Conservation (phyloP, 2,888 invertebrate genomes). For the Stenoptilia bipunctidactyla region DNA sequence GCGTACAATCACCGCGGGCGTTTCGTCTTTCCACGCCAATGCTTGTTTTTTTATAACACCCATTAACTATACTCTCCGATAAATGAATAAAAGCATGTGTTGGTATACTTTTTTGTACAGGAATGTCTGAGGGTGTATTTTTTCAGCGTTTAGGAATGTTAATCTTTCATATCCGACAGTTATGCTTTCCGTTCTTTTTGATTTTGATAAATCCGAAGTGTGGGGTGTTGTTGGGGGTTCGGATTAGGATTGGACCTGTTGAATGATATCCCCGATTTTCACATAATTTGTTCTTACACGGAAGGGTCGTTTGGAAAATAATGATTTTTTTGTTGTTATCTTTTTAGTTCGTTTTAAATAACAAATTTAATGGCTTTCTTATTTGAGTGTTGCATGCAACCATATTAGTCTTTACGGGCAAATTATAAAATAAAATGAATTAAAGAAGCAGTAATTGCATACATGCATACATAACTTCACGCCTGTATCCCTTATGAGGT, state of each 20-base stretch:
- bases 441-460: too few species aligned
- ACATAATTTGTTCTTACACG: too few species aligned
- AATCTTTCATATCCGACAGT: conserved; percentile 23
- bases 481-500: too few species aligned
- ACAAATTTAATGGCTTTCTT: too few species aligned
- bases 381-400: too few species aligned
- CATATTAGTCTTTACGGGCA: too few species aligned
- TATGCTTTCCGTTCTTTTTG: conserved; percentile 18
- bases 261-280: conserved; percentile 15
- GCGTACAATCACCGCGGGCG: conserved; percentile 63
- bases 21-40: conserved; percentile 66
- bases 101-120: conserved; percentile 26
- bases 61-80: conserved; percentile 61
- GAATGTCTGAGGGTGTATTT: conserved; percentile 20
- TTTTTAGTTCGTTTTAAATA: too few species aligned
- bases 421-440: too few species aligned
- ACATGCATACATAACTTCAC: too few species aligned
- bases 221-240: conserved; percentile 16
- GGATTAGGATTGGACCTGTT: conserved; percentile 19
- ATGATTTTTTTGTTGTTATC: too few species aligned
- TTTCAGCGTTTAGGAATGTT: conserved; percentile 16
- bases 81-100: conserved; percentile 64
- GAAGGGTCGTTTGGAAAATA: too few species aligned
- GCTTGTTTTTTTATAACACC: conserved; percentile 64
- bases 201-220: conserved; percentile 19